phyloP scores from a whole-genome alignment of 2,797 vertebrate species.

The Falco berigora region DNA sequence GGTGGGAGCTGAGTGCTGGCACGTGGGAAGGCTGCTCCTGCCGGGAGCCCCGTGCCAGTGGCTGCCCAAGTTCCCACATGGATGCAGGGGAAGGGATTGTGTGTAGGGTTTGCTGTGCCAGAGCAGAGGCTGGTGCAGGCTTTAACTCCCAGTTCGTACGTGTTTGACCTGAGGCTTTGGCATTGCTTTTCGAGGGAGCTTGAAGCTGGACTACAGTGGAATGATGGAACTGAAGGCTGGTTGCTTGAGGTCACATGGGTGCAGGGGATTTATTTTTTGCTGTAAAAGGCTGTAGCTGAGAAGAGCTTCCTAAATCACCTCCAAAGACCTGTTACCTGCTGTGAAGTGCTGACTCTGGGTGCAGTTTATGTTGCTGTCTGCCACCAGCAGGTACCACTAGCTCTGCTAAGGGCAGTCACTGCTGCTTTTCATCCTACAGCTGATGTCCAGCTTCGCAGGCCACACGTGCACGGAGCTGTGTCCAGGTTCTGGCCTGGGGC shows the following conservation, averaged over 20 bases:
- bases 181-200: background rate
- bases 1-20: fast-evolving
- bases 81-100: background rate
- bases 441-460: background rate
- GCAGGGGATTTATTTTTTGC: background rate
- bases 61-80: background rate
- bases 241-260: background rate
- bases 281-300: background rate
- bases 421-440: background rate
- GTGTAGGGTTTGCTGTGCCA: background rate
- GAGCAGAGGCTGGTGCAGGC: background rate
- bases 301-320: background rate
- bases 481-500: background rate
- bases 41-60: background rate
- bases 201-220: fast-evolving
- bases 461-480: background rate
- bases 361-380: background rate
- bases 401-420: background rate
- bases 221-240: background rate
- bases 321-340: background rate
- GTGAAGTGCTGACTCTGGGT: background rate
- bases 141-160: fast-evolving
- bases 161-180: fast-evolving
- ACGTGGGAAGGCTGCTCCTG: background rate
- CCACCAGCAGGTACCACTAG: background rate